Evolutionary conservation across 2,888 invertebrate species (phyloP), one percentile per base, ranked within the genome.

Genomic region (Creontiades dilutus): DNA sequence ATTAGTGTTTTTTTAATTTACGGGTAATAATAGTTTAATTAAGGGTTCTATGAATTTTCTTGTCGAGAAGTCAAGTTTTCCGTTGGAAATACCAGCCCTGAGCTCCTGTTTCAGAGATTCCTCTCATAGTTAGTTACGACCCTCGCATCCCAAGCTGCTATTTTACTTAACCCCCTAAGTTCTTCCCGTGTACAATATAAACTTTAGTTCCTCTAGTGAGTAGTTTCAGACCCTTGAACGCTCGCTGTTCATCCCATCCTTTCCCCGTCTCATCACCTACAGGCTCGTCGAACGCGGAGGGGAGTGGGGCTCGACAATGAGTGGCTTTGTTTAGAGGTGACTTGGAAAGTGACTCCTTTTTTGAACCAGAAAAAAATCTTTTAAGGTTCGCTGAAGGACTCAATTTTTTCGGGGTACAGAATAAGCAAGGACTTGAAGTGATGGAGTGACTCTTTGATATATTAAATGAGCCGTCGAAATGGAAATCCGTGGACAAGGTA

Each of bases 401-500:
- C 68, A 23, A 23, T 68, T 68, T 68, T 68, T 80, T 80, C 78
- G 78, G 78, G 78, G 37, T 46, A 80, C 78, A 80, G 78, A 68
- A 68, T 28, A n/a, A 80, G 78, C 27, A 80, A 47, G 78, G 47
- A 80, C 46, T 80, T 80, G 78, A 47, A 80, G 78, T 82, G 82
- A 82, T 52, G 82, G 82, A 82, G 82, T 82, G 82, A 52, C 82
- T 16, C 48, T 28, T 80, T 52, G 48, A 82, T 52, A 78, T 68
- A 68, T 68, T 27, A 11, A 52, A 52, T 23, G 68, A 68, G 68
- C 68, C 68, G 68, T 19, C 27, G 11, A 27, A 13, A 27, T 46
- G 37, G 48, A 27, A 48, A 48, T 14, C 82, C 82, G 68, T 85
- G 76, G 86, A 86, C 68, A 86, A 86, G 86, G 86, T 86, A 86